phyloP scores from a whole-genome alignment of 2,797 vertebrate species.

The Sitta carolinensis region DNA sequence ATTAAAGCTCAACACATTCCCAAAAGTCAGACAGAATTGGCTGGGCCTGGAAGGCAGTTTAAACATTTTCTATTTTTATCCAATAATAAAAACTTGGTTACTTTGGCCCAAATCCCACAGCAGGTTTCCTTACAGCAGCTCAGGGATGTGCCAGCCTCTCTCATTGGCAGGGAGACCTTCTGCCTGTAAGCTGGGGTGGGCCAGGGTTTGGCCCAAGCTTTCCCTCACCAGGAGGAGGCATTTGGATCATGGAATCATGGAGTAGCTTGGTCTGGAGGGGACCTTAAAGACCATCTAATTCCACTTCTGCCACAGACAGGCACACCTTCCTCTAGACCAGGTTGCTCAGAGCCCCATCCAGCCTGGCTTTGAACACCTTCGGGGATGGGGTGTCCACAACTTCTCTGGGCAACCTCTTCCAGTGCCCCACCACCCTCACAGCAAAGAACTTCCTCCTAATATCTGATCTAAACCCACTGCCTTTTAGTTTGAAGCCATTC shows the following conservation, averaged over 20 bases:
- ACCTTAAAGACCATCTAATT: neutral
- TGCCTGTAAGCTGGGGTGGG: accelerated
- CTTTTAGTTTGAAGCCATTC: neutral
- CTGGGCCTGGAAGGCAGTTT: neutral
- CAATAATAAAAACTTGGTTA: neutral
- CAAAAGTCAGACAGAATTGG: neutral
- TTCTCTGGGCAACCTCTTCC: neutral
- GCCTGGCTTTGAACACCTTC: neutral
- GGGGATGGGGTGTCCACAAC: accelerated
- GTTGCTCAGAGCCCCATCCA: neutral
- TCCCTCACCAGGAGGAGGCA: neutral
- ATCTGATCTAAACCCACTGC: neutral
- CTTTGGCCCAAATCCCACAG: neutral
- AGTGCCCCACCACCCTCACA: neutral
- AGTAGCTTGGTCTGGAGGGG: neutral
- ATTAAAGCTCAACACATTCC: neutral
- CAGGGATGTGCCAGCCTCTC: neutral
- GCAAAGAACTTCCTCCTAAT: neutral
- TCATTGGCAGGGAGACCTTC: neutral
- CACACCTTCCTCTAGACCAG: neutral
- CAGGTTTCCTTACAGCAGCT: neutral
- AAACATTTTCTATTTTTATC: neutral
- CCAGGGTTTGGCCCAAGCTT: neutral
- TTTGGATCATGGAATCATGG: neutral
- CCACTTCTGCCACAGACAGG: neutral